Conservation (phyloP, 2,888 invertebrate species). For the Lasioglossum lativentre region DNA sequence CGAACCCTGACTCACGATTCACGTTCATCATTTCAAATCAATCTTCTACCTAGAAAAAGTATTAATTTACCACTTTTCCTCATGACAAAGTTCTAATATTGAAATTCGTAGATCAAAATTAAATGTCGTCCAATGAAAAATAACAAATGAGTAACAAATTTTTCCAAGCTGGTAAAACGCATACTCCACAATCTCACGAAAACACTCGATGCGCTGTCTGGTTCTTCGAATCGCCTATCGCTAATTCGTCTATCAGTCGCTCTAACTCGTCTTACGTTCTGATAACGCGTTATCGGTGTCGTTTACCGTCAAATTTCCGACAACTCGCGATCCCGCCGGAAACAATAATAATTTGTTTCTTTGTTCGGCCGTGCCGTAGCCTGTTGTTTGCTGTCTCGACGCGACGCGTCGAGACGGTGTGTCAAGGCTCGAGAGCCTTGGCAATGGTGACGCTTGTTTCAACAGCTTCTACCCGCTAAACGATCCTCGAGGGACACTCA, state of each 20-base stretch:
- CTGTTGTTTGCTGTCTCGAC: slow-evolving; percentile 34
- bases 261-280: slow-evolving; percentile 7
- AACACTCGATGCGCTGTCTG: background rate
- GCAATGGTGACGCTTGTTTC: slow-evolving; percentile 44
- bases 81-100: no score
- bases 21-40: slow-evolving; percentile 42
- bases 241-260: slow-evolving; percentile 10
- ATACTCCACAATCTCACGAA: background rate
- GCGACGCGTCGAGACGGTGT: slow-evolving; percentile 26
- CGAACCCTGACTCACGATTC: slow-evolving; percentile 72
- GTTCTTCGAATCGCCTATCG: slow-evolving; percentile 1
- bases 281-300: slow-evolving; percentile 42
- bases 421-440: slow-evolving; percentile 60
- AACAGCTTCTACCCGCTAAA: slow-evolving; percentile 25
- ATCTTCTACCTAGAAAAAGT: no score
- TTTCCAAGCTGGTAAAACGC: background rate
- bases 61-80: no score
- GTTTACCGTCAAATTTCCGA: background rate
- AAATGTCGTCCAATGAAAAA: no score
- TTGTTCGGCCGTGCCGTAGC: slow-evolving; percentile 14
- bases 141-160: no score
- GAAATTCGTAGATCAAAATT: no score
- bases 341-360: slow-evolving; percentile 44
- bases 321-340: slow-evolving; percentile 5
- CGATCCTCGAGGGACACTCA: slow-evolving; percentile 13